phyloP scores from a whole-genome alignment of 2,888 invertebrate genomes.

The Lamellibrachia satsuma region DNA sequence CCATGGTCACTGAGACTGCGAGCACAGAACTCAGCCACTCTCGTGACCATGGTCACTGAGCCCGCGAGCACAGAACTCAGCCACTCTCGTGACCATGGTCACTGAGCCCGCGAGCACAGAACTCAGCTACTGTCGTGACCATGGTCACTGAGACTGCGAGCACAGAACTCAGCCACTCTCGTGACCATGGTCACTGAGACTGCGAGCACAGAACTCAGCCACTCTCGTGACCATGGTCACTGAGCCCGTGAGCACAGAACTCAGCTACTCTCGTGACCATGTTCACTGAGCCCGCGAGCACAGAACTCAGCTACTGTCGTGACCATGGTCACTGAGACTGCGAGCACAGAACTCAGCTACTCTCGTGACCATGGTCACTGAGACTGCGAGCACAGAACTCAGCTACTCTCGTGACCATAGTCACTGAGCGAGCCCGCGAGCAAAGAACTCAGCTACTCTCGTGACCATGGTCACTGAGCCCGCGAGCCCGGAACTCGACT shows the following conservation, averaged over 20 bases:
- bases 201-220: not conserved
- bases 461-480: conserved; percentile 56
- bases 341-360: not conserved
- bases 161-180: not conserved
- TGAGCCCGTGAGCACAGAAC: conserved; percentile 51
- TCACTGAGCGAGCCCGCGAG: not conserved
- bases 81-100: conserved; percentile 23
- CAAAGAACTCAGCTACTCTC: conserved; percentile 40
- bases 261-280: conserved; percentile 24
- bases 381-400: not conserved
- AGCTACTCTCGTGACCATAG: not conserved
- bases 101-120: too few species aligned
- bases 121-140: not conserved
- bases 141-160: not conserved
- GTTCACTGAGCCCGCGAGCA: not conserved
- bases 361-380: not conserved
- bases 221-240: conserved; percentile 54
- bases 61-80: conserved; percentile 42
- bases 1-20: too few species aligned
- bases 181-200: not conserved
- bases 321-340: not conserved
- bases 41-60: conserved; percentile 58
- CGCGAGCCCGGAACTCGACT: conserved; percentile 41
- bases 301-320: not conserved
- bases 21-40: not conserved